These are phyloP conservation scores for Drosophila anomelani DNA, from an alignment of 2,888 invertebrate species.

Conservation along the genomic window DNA sequence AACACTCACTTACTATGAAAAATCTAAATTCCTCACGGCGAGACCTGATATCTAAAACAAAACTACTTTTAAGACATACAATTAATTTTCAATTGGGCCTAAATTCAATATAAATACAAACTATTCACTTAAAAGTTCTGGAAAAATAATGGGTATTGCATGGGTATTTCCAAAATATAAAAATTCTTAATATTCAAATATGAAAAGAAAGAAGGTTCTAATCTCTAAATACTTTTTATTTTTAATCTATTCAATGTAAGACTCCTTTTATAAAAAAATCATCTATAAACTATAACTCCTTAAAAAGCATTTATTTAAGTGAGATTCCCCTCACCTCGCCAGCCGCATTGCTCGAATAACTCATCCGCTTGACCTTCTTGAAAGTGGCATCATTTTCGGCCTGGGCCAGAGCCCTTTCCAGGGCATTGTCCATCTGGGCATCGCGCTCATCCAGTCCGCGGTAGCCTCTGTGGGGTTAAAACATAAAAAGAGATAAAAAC, in stretches of 20 bases:
- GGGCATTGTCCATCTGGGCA: constrained; percentile 86
- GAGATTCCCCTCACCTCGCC: constrained; percentile 87
- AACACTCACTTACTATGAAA: too few relatives aligned
- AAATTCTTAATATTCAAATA: too few relatives aligned
- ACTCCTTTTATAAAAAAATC: background rate
- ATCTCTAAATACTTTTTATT: too few relatives aligned
- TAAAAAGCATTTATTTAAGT: background rate
- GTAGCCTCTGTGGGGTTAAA: constrained; percentile 55
- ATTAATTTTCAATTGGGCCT: background rate
- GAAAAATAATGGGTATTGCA: background rate
- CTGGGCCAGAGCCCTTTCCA: constrained; percentile 89
- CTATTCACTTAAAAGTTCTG: too few relatives aligned
- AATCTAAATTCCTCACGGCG: too few relatives aligned
- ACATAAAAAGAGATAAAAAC: background rate
- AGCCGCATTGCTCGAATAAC: constrained; percentile 89
- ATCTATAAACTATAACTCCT: too few relatives aligned
- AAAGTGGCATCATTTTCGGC: constrained; percentile 89
- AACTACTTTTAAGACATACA: background rate
- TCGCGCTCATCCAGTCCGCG: constrained; percentile 81
- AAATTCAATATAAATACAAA: background rate
- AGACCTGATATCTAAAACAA: background rate
- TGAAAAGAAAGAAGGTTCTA: too few relatives aligned
- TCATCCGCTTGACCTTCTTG: constrained; percentile 89
- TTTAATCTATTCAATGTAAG: too few relatives aligned
- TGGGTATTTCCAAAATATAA: too few relatives aligned